Evolutionary conservation across 2,113 vertebrate species (phyloP).

Genomic region (Rallus limicola): DNA sequence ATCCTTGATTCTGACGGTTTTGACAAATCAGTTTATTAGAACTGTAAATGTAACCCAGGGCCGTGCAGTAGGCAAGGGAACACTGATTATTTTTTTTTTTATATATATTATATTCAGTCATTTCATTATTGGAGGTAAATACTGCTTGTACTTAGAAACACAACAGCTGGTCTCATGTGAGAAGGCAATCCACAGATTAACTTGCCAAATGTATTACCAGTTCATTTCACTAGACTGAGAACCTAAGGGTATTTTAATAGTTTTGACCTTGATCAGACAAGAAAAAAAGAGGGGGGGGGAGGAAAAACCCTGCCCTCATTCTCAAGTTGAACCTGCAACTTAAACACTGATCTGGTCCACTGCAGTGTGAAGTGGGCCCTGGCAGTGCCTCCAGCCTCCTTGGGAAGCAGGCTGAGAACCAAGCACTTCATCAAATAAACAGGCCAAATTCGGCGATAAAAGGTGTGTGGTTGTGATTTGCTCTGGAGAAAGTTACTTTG

Average conservation of each 20-base stretch:
- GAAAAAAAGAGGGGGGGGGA: background rate
- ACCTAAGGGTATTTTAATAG: constrained; percentile 68
- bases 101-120: constrained; percentile 62
- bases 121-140: constrained; percentile 74
- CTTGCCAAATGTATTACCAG: constrained; percentile 70
- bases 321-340: constrained; percentile 48
- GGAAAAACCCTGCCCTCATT: background rate
- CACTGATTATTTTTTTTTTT: constrained; percentile 19
- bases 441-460: no score
- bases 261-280: constrained; percentile 71
- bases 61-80: constrained; percentile 58
- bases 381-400: background rate
- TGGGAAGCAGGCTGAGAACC: background rate
- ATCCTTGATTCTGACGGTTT: constrained; percentile 76
- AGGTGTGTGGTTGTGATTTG: background rate
- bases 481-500: background rate
- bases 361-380: background rate
- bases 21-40: constrained; percentile 85
- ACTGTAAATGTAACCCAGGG: constrained; percentile 74
- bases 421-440: rapidly evolving
- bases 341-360: background rate
- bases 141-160: constrained; percentile 59
- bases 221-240: constrained; percentile 69
- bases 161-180: constrained; percentile 71
- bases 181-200: constrained; percentile 75